These are phyloP conservation scores for Maniola jurtina DNA, from an alignment of 1,140 invertebrate genomes.

Conservation along the genomic window DNA sequence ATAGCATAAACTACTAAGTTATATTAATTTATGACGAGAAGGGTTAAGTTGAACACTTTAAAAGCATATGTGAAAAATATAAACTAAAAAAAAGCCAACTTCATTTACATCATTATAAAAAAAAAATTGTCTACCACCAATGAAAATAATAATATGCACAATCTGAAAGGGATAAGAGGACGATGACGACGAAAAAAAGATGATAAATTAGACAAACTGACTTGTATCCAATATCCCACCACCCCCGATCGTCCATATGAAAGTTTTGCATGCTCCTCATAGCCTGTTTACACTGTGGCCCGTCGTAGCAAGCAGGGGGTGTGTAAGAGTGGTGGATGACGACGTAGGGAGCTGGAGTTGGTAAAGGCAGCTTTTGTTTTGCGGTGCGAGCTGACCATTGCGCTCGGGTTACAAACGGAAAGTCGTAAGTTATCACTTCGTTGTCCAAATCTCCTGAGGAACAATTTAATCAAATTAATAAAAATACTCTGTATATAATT, in stretches of 20 bases:
- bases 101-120: no score
- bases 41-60: no score
- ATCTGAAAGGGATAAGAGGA: no score
- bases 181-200: background rate
- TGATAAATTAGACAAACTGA: conserved; percentile 33
- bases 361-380: conserved; percentile 35
- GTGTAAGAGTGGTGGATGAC: conserved; percentile 88
- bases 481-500: no score
- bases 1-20: no score
- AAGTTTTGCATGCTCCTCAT: conserved; percentile 81
- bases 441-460: conserved; percentile 38
- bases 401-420: conserved; percentile 77
- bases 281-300: conserved; percentile 73
- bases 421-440: conserved; percentile 53
- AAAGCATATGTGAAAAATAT: background rate
- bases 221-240: conserved; percentile 86
- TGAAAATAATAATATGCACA: no score
- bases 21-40: no score
- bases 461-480: background rate
- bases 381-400: conserved; percentile 83
- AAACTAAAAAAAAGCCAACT: no score
- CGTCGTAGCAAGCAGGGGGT: conserved; percentile 80
- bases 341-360: conserved; percentile 57
- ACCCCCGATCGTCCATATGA: conserved; percentile 80
- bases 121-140: no score